These are phyloP conservation scores for Virgularia gustaviana DNA, from an alignment of 92 coral and sea anemone species.

Conservation along the genomic window DNA sequence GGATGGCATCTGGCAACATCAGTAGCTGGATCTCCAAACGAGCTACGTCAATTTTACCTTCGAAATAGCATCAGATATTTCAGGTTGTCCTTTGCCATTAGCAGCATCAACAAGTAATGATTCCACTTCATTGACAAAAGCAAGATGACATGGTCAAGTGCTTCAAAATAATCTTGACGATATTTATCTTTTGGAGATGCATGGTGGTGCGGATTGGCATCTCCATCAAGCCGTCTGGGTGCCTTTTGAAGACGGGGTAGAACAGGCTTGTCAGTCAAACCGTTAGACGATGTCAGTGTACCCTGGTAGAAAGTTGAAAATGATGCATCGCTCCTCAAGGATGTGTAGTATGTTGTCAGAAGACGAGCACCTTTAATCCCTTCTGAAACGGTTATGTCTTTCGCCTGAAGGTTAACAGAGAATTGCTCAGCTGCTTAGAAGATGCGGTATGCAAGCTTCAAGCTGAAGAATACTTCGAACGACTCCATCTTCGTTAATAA, in stretches of 20 bases:
- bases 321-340: not conserved
- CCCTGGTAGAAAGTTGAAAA: slow-evolving; percentile 2
- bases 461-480: not conserved
- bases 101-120: slow-evolving; percentile 7
- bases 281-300: not conserved
- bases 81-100: slow-evolving; percentile 4
- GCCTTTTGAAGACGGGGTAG: not conserved
- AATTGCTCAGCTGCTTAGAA: not conserved
- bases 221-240: slow-evolving; percentile 3
- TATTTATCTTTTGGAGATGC: not conserved
- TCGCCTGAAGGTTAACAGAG: slow-evolving; percentile 3
- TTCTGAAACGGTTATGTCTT: slow-evolving; percentile 1
- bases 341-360: not conserved
- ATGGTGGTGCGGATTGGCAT: not conserved
- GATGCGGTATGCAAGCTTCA: not conserved
- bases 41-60: slow-evolving; percentile 8
- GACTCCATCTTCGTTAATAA: slow-evolving; percentile 7
- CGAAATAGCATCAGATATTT: slow-evolving; percentile 1
- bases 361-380: not conserved
- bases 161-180: not conserved
- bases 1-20: slow-evolving; percentile 21
- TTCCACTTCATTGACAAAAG: slow-evolving; percentile 16
- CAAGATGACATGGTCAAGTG: slow-evolving; percentile 9
- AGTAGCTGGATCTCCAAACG: slow-evolving; percentile 23
- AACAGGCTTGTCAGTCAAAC: slow-evolving; percentile 7